phyloP scores from a whole-genome alignment of 64 coral and sea anemone genomes.

The Astreopora myriophthalma region DNA sequence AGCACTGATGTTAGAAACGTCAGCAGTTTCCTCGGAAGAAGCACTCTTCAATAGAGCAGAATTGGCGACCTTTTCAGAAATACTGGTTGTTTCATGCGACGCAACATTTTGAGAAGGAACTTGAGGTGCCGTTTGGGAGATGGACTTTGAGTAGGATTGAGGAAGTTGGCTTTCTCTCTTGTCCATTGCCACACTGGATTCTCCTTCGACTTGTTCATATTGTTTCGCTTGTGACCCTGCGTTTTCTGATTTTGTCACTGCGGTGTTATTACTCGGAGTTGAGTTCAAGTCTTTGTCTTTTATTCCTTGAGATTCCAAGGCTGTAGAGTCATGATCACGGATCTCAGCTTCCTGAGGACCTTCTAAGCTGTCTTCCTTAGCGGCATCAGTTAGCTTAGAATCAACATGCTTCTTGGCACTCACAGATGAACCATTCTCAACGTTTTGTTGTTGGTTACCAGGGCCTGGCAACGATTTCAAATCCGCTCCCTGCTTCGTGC shows the following conservation, averaged over 20 bases:
- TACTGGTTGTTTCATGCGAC: not conserved
- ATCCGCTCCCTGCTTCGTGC: not conserved
- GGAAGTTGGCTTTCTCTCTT: not conserved
- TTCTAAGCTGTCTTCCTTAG: not conserved
- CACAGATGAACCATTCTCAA: not conserved
- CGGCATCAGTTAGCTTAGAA: not conserved
- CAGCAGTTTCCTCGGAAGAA: not conserved
- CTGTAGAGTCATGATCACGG: not conserved
- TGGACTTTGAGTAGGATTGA: not conserved
- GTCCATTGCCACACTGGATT: not conserved
- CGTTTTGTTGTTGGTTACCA: not conserved
- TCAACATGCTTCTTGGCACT: not conserved
- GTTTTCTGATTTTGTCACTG: not conserved
- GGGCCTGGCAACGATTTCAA: not conserved
- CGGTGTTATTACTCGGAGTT: not conserved
- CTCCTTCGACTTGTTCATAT: not conserved
- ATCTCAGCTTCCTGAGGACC: not conserved
- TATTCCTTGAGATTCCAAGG: not conserved
- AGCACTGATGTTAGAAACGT: not conserved
- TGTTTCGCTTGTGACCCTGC: not conserved
- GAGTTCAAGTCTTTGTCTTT: not conserved
- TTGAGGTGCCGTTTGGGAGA: not conserved
- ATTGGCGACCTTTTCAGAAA: not conserved
- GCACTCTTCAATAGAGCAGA: not conserved
- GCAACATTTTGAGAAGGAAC: not conserved